Evolutionary conservation across 2,797 vertebrate species (phyloP).

Genomic region (Luscinia luscinia): DNA sequence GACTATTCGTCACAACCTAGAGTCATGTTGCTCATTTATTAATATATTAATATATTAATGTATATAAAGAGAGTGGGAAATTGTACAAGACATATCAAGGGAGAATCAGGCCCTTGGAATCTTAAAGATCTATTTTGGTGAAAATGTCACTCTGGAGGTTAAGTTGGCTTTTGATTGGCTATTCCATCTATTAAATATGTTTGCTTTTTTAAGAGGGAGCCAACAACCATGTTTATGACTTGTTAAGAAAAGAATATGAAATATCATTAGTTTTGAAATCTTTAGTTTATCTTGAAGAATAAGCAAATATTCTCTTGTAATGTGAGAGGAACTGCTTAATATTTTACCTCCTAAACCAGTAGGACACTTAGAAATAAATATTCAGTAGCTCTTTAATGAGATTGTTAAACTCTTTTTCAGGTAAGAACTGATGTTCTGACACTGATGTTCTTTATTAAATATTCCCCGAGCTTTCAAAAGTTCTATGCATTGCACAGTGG

Average conservation of each 20-base stretch:
- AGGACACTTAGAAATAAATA: not conserved
- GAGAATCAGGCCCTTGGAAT: not conserved
- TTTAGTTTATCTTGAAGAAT: conserved; percentile 29
- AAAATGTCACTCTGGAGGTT: not conserved
- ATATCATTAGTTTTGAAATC: not conserved
- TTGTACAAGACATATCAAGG: not conserved
- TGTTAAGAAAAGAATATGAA: not conserved
- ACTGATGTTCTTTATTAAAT: conserved; percentile 3
- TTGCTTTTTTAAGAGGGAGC: not conserved
- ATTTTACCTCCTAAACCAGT: conserved; percentile 29
- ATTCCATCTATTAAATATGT: not conserved
- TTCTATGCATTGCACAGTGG: not conserved
- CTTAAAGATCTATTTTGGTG: not conserved
- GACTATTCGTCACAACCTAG: not conserved
- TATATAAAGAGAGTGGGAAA: not conserved
- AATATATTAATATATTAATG: not conserved
- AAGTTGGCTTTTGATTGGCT: not conserved
- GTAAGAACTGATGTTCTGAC: not conserved
- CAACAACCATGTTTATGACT: not conserved
- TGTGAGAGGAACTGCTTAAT: not conserved
- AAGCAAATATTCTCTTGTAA: conserved; percentile 17
- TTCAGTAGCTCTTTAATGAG: not conserved
- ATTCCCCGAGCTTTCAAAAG: not conserved
- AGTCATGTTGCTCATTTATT: not conserved
- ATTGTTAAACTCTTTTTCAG: not conserved